Evolutionary conservation across 2,113 vertebrate genomes (phyloP), one percentile per base, ranked within the genome.

Genomic region (Tragelaphus imberbis): DNA sequence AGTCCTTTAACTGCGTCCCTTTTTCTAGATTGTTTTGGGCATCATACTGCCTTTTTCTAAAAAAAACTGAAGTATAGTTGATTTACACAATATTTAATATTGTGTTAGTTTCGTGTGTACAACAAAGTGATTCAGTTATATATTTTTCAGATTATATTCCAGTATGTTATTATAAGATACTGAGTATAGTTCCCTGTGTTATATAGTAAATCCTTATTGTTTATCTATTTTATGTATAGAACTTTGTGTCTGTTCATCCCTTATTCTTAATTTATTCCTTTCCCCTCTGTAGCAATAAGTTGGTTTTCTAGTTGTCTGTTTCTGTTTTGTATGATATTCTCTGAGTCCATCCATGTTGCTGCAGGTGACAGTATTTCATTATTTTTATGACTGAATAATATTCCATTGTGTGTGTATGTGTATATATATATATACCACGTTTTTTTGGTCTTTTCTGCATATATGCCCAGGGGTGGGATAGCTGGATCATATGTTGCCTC

Each of bases 21-120:
- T 89, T 88, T 88, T 71, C 28, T 44, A 15, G 90, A 51, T 44
- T 59, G 33, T 88, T 82, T 59, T 88, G 51, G 53, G 27, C n/a
- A n/a, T 82, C 56, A 77, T 30, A 7, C 63, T 94, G 89, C 79
- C 56, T 95, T 84, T 95, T 82, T 81, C 19, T 53, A 0, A 21
- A 55, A 71, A 36, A 6, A 11, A 2, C 21, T 55, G 51, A 82
- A n/a, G 51, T 55, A 82, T n/a, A n/a, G 19, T 55, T 23, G 49
- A 82, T n/a, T 53, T n/a, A n/a, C 3, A 25, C 71, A 77, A 77
- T 44, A 77, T 75, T 75, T 75, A n/a, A n/a, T 82, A 81, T 25
- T 82, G 17, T 82, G 51, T 55, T 53, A 53, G 49, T n/a, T 55
- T 55, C 51, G 36, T 12, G 19, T 82, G 12, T 36, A 36, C 2